phyloP scores from a whole-genome alignment of 2,888 invertebrate genomes.

The Oxytorus armatus region DNA sequence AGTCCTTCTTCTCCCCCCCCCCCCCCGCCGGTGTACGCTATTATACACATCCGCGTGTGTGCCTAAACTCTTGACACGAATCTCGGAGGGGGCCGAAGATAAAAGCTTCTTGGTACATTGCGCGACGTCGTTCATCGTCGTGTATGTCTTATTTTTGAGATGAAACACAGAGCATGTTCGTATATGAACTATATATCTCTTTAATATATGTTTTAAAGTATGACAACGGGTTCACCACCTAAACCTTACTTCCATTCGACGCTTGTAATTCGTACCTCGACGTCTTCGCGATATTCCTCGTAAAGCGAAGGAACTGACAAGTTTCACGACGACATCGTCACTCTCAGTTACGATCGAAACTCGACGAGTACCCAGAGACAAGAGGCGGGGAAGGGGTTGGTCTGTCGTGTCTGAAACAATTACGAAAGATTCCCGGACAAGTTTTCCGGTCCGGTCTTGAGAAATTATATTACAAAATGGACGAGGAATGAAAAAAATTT shows the following conservation, averaged over 20 bases:
- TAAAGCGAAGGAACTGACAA: conserved; percentile 25
- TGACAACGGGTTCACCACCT: neutral
- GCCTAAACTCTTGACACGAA: conserved; percentile 66
- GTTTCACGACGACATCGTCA: conserved; percentile 43
- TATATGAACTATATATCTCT: neutral
- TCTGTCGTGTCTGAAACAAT: conserved; percentile 45
- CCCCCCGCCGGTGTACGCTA: neutral
- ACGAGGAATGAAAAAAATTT: conserved; percentile 4
- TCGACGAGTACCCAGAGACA: conserved; percentile 3
- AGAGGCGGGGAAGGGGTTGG: conserved; percentile 1
- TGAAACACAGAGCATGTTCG: neutral
- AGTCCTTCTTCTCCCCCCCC: neutral
- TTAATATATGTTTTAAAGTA: neutral
- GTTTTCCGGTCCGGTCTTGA: conserved; percentile 11
- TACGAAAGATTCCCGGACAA: conserved; percentile 27
- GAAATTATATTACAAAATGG: conserved; percentile 23
- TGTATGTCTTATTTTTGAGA: conserved; percentile 17
- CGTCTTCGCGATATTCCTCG: conserved; percentile 30
- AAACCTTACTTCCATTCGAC: neutral
- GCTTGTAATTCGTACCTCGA: conserved; percentile 25
- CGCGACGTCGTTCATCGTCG: conserved; percentile 42
- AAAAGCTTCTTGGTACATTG: conserved; percentile 53
- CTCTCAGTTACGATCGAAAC: conserved; percentile 17
- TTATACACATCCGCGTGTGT: conserved; percentile 36
- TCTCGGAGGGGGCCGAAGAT: conserved; percentile 51